Evolutionary conservation across 2,888 invertebrate genomes (phyloP).

Genomic region (Hirtodrosophila trivittata): DNA sequence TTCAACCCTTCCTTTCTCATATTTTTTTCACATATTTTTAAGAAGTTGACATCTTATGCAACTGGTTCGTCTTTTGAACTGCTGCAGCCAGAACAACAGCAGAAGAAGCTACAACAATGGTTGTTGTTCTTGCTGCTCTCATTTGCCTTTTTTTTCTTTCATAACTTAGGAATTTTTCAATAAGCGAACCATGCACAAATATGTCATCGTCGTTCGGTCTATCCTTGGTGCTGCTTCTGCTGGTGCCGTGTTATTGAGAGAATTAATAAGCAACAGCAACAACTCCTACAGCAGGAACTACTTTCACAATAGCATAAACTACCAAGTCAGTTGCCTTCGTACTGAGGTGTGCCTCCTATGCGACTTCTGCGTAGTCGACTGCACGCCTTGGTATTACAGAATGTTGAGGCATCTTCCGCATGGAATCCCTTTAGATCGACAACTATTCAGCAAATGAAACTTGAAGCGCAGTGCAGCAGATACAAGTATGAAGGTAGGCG

Average conservation of each 20-base stretch:
- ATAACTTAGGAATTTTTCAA: constrained; percentile 66
- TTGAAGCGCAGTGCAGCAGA: constrained; percentile 1
- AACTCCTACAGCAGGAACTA: constrained; percentile 1
- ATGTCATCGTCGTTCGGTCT: constrained; percentile 35
- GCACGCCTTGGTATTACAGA: constrained; percentile 45
- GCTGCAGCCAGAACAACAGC: constrained; percentile 2
- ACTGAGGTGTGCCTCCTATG: not conserved
- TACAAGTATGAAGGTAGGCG: constrained; percentile 3
- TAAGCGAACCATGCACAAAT: constrained; percentile 63
- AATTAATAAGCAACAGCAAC: constrained; percentile 56
- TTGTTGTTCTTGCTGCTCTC: constrained; percentile 27
- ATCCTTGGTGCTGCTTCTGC: constrained; percentile 12
- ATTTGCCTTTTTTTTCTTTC: constrained; percentile 26
- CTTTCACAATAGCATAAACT: constrained; percentile 3
- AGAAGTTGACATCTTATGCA: too few relatives aligned
- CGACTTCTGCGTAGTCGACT: constrained; percentile 21
- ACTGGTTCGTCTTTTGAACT: too few relatives aligned
- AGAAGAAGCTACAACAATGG: constrained; percentile 28
- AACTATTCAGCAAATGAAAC: constrained; percentile 35
- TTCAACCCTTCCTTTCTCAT: too few relatives aligned
- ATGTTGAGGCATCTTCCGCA: constrained; percentile 46
- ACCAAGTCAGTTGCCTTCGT: not conserved
- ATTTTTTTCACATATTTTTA: too few relatives aligned
- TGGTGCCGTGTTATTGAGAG: constrained; percentile 26
- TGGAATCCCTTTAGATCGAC: constrained; percentile 41